Base-by-base conservation (phyloP, 2,797 vertebrate genomes). In the Lacerta bilineata region DNA sequence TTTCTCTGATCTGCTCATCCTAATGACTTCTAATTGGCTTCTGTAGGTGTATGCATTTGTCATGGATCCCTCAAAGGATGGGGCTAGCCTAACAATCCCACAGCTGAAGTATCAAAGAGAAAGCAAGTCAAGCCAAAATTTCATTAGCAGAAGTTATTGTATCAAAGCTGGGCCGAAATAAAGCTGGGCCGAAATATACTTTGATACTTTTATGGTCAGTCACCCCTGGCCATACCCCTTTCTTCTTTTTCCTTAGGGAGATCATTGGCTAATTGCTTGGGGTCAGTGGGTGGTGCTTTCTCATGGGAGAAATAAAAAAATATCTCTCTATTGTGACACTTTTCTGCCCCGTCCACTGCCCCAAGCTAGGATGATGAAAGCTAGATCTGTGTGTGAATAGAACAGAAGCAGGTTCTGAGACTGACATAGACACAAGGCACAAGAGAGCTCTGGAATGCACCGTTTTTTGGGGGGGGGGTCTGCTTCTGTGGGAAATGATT, bases 11-110 rank as follows among this genome's bases (percentile, higher is more conserved):
- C 17, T 91, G 85, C 92, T 90, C 29, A 78, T n/a, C 25, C 27
- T 50, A 78, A 78, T 27, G 25, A 25, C 69, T 95, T 94, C 93
- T 93, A 94, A 93, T 95, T 94, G 77, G 71, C 2, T 86, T 88
- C 80, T 87, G 74, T 78, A 23, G 68, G 84, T 20, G 27, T n/a
- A 77, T 41, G 8, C 10, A 39, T 64, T 92, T 90, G 83, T 87
- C 82, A 25, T 80, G 79, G 61, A 90, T 43, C 46, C 90, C 68
- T 55, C 81, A 84, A 84, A 88, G 90, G 90, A 86, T 87, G 87
- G 25, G 75, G 29, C 2, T 27, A 27, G 20, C 43, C 39, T 74
- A n/a, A 80, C 5, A 66, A 25, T 68, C 11, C 41, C 43, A 78
- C 23, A 4, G 9, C 1, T 92, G 79, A 89, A 92, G 78, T 85